Evolutionary conservation across 1,140 invertebrate genomes (phyloP).

Genomic region (Drosophila parvula): DNA sequence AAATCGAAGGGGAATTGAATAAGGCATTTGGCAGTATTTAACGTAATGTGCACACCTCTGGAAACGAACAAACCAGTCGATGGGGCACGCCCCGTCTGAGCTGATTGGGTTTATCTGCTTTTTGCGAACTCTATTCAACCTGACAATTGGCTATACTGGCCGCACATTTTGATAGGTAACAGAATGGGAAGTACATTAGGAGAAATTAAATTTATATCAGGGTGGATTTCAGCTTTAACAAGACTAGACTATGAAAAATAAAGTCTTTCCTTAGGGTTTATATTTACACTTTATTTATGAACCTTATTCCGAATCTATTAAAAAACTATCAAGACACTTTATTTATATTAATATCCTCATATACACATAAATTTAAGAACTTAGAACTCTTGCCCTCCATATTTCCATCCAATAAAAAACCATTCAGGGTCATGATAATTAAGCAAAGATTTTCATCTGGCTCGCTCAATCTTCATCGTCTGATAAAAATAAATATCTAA

Average conservation of each 20-base stretch:
- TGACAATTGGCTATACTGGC: neutral
- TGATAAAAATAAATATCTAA: conserved; percentile 15
- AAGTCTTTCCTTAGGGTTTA: too few relatives aligned
- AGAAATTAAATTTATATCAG: neutral
- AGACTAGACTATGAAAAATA: too few relatives aligned
- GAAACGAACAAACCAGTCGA: conserved; percentile 4
- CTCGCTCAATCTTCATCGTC: neutral
- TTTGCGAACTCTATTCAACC: conserved; percentile 8
- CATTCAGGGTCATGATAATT: neutral
- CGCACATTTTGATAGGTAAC: neutral
- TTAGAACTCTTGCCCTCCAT: too few relatives aligned
- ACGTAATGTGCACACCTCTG: conserved; percentile 24
- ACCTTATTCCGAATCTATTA: too few relatives aligned
- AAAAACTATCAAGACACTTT: too few relatives aligned
- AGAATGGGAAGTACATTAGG: neutral
- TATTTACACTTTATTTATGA: too few relatives aligned
- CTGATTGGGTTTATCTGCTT: conserved; percentile 16
- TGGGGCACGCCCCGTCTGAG: conserved; percentile 35
- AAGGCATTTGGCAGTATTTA: conserved; percentile 25
- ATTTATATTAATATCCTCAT: neutral
- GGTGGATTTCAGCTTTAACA: neutral
- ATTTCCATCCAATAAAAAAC: neutral
- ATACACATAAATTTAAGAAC: neutral
- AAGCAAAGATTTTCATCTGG: neutral
- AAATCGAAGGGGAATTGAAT: conserved; percentile 27